Evolutionary conservation across 1,140 invertebrate species (phyloP).

Genomic region (Archivesica marissinica): DNA sequence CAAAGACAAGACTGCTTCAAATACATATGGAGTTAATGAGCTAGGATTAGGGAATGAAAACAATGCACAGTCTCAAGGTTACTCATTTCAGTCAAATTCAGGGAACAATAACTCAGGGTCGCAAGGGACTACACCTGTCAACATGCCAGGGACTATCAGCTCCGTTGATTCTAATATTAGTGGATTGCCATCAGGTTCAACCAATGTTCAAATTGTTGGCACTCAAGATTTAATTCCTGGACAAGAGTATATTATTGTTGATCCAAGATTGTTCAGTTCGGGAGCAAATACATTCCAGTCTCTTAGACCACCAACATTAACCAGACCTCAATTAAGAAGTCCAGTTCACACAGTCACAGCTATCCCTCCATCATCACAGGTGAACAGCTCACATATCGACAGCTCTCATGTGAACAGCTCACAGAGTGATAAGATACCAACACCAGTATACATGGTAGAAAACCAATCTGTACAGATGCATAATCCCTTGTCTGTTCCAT

Average conservation of each 20-base stretch:
- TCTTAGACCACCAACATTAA: not conserved
- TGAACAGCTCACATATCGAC: too few relatives aligned
- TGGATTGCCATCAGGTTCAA: not conserved
- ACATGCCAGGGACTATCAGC: not conserved
- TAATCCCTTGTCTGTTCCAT: not conserved
- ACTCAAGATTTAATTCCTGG: constrained; percentile 41
- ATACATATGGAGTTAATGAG: not conserved
- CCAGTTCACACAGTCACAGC: not conserved
- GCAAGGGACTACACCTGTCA: not conserved
- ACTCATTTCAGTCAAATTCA: constrained; percentile 2
- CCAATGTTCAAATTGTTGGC: constrained; percentile 46
- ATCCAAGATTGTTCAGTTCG: constrained; percentile 8
- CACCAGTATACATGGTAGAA: constrained; percentile 18
- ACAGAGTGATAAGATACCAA: not conserved
- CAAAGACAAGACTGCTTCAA: not conserved
- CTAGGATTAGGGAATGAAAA: not conserved
- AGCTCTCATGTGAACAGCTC: not conserved
- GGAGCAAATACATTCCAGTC: not conserved
- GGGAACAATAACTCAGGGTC: not conserved
- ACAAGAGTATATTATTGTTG: constrained; percentile 30
- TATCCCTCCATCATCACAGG: not conserved
- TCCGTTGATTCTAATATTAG: not conserved
- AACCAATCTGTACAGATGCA: not conserved
- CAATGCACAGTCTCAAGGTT: not conserved
- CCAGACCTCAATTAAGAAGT: not conserved